Base-by-base conservation (phyloP, 1,140 invertebrate genomes). In the Eurosta solidaginis region DNA sequence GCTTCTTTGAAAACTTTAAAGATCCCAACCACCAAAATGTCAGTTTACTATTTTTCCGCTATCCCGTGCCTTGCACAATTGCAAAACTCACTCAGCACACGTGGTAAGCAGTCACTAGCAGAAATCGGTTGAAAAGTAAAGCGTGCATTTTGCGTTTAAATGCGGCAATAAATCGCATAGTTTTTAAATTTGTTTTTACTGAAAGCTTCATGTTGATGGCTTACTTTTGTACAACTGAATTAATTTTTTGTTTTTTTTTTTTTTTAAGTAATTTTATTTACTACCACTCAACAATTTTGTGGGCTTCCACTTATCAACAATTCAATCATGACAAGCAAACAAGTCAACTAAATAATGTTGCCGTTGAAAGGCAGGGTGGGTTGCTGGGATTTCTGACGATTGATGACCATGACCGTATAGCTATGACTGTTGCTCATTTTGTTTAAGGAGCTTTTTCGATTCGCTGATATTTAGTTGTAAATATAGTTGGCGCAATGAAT, bases 291-390 rank as follows among this genome's bases (percentile, higher is more conserved):
- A 68, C 36, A 68, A 68, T 40, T 68, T 40, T 68, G 59, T 9
- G 59, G 59, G 59, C 59, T 68, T 68, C 59, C 59, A 68, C 59
- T 68, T 68, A 68, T 68, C 59, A 68, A 68, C 59, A 68, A 68
- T 68, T 68, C 59, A 68, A 68, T 68, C 59, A 27, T n/a, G 59
- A 40, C 59, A 68, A 40, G 59, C 20, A 68, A 68, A 68, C 33
- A 68, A 68, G 17, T 68, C 33, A 36, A 10, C 29, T 1, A 20
- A 40, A 68, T 40, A 33, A 40, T 33, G 59, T 42, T 9, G 33
- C 59, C 40, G n/a, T n/a, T n/a, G n/a, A n/a, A n/a, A n/a, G n/a
- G n/a, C n/a, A n/a, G 49, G 10, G 3, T 22, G n/a, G 22, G 22
- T 52, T 4, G 49, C 0, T n/a, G 25, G 12, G 45, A 22, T 33